phyloP scores from a whole-genome alignment of 2,113 vertebrate species.

The Hymenochirus boettgeri region DNA sequence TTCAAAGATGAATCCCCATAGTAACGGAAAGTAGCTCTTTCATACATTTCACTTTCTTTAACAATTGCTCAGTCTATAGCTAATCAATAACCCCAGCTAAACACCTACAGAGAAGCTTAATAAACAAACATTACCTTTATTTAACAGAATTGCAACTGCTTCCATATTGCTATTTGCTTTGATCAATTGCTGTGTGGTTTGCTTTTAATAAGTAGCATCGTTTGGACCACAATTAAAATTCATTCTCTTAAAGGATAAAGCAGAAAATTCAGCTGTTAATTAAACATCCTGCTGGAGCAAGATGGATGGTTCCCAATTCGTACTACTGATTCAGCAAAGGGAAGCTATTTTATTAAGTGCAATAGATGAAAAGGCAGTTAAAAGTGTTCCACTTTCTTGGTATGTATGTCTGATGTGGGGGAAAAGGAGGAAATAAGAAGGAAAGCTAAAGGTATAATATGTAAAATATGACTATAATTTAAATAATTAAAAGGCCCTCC shows the following conservation, averaged over 20 bases:
- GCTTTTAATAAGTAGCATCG: constrained; percentile 79
- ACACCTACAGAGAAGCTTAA: constrained; percentile 48
- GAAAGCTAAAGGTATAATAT: too few relatives aligned
- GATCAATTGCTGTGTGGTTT: constrained; percentile 74
- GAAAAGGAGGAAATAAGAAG: too few relatives aligned
- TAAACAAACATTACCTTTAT: constrained; percentile 59
- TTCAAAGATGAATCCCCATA: constrained; percentile 26
- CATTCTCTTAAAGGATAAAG: constrained; percentile 75
- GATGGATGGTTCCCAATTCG: constrained; percentile 66
- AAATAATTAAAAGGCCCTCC: too few relatives aligned
- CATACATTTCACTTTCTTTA: constrained; percentile 29
- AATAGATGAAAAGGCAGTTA: neutral
- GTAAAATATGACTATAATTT: too few relatives aligned
- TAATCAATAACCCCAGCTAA: constrained; percentile 53
- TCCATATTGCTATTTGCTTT: constrained; percentile 64
- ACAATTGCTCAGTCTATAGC: constrained; percentile 25
- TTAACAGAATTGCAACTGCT: constrained; percentile 52
- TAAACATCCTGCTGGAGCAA: constrained; percentile 66
- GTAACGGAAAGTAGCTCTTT: constrained; percentile 25
- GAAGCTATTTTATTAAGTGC: constrained; percentile 43
- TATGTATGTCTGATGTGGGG: too few relatives aligned
- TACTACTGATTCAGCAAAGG: constrained; percentile 60
- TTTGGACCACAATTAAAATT: constrained; percentile 77
- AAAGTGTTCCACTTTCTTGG: neutral
- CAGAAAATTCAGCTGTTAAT: constrained; percentile 76